phyloP scores from a whole-genome alignment of 2,797 vertebrate genomes.

The Sebastes cheni region DNA sequence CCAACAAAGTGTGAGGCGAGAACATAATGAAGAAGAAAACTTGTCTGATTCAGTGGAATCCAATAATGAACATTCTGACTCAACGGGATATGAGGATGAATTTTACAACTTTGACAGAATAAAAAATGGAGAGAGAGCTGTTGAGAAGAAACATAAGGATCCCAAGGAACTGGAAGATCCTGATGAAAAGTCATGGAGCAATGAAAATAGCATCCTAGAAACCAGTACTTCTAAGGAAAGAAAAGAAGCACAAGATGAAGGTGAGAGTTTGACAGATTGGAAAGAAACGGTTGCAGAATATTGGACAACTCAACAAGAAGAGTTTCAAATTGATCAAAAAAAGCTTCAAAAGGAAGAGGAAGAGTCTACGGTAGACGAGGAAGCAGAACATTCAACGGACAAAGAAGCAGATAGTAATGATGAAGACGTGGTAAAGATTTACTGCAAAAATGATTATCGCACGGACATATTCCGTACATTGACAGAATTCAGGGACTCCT shows the following conservation, averaged over 20 bases:
- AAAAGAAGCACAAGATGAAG: background rate
- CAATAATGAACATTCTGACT: background rate
- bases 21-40: background rate
- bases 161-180: background rate
- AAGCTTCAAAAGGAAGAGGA: slow-evolving; percentile 8
- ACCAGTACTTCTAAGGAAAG: background rate
- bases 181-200: background rate
- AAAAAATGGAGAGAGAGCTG: background rate
- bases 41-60: background rate
- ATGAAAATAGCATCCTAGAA: background rate
- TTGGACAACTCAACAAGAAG: background rate
- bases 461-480: slow-evolving; percentile 64
- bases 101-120: background rate
- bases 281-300: background rate
- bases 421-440: slow-evolving; percentile 40
- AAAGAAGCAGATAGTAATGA: slow-evolving; percentile 25
- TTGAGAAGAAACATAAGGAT: background rate
- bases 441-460: slow-evolving; percentile 41
- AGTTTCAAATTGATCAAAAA: background rate
- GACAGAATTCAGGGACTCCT: slow-evolving; percentile 57
- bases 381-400: background rate
- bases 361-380: slow-evolving; percentile 23
- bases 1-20: background rate
- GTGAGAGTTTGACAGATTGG: background rate
- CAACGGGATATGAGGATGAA: background rate